These are phyloP conservation scores for Crotalus helleri DNA, from an alignment of 2,113 vertebrate genomes.

Conservation along the genomic window DNA sequence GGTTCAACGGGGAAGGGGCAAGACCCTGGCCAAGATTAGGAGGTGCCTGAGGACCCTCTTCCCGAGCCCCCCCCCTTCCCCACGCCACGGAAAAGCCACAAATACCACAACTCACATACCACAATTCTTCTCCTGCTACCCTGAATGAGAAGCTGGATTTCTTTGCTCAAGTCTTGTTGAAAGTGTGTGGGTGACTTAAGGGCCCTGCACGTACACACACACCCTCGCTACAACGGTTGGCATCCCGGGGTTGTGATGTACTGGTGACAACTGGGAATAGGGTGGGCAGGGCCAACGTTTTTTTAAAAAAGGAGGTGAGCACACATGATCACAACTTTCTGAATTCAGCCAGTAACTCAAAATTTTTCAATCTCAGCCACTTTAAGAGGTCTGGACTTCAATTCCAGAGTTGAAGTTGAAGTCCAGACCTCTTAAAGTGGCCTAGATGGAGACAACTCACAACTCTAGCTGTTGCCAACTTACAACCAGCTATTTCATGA, in stretches of 20 bases:
- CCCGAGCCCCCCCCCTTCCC: no score
- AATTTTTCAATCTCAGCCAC: no score
- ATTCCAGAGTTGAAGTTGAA: no score
- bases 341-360: neutral
- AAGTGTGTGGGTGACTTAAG: neutral
- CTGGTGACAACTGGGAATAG: neutral
- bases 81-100: no score
- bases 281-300: neutral
- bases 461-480: neutral
- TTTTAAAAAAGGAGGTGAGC: neutral
- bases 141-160: neutral
- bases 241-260: neutral
- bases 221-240: neutral
- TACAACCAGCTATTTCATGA: neutral
- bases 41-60: no score
- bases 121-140: neutral
- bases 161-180: rapidly evolving
- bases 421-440: neutral
- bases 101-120: no score
- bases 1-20: neutral
- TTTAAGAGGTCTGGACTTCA: no score
- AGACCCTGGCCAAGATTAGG: neutral
- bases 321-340: neutral
- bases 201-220: neutral
- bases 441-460: neutral